Conservation (phyloP, 2,113 vertebrate genomes). For the Cyphomyrus plagiostoma region DNA sequence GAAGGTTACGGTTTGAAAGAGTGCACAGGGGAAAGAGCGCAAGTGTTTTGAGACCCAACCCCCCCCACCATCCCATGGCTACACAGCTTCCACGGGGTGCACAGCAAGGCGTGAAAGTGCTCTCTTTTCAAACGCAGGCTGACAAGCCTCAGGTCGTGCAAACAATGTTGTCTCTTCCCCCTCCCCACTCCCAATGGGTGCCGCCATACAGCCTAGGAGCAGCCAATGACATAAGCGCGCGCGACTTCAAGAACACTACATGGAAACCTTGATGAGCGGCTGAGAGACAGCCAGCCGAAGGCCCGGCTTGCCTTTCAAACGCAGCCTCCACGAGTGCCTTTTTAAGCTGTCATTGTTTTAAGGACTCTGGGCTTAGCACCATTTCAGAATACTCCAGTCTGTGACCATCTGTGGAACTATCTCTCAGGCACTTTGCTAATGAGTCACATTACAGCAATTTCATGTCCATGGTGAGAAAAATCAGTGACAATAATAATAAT, state of each 20-base stretch:
- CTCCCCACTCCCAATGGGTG: background rate
- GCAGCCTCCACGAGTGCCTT: background rate
- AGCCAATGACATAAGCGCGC: background rate
- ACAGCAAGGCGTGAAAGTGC: slow-evolving; percentile 1
- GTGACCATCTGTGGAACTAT: slow-evolving; percentile 6
- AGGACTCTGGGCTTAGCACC: background rate
- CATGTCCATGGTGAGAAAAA: background rate
- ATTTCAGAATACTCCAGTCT: slow-evolving; percentile 1
- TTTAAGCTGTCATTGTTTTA: slow-evolving; percentile 22
- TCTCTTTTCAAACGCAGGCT: slow-evolving; percentile 15
- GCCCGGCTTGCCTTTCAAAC: slow-evolving; percentile 13
- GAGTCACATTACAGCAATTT: background rate
- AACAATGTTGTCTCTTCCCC: slow-evolving; percentile 7
- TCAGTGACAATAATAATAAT: background rate
- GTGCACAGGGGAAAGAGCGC: background rate
- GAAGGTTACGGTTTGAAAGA: slow-evolving; percentile 19
- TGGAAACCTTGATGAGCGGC: slow-evolving; percentile 19
- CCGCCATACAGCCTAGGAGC: background rate
- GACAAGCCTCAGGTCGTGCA: slow-evolving; percentile 12
- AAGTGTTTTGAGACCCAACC: slow-evolving; percentile 1
- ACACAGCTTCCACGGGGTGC: background rate
- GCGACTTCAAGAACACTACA: slow-evolving; percentile 17
- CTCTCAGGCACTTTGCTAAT: slow-evolving; percentile 10
- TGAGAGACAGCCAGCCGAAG: background rate
- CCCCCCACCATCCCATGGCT: background rate